Base-by-base conservation (phyloP, 2,888 invertebrate genomes). In the Diogma glabrata region DNA sequence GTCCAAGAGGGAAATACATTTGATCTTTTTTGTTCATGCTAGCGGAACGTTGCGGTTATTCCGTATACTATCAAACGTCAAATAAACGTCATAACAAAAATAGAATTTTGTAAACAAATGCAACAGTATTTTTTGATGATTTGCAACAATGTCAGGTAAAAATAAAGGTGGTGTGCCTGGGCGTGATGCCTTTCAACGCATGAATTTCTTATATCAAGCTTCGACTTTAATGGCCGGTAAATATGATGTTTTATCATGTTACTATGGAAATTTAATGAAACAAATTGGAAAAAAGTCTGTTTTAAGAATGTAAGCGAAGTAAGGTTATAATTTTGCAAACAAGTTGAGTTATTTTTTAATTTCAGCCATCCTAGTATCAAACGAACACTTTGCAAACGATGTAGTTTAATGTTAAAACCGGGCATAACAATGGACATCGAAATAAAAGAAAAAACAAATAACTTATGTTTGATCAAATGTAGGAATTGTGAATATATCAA, bases 181-280 rank as follows among this genome's bases (percentile, higher is more conserved):
- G 3, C 63, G 61, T 19, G 64, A 66, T 49, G 59, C 60, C 1
- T 60, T 63, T n/a, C 60, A 61, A 48, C 61, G 65, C 2, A 69
- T 70, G 63, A 70, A 70, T 50, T 70, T 66, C 28, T 56, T 70
- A 1, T 69, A 66, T 53, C 70, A 70, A 56, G 69, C 70, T 1
- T 63, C 69, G 1, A 57, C 61, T 49, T 46, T 68, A 4, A 68
- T 70, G 66, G 66, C 66, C 3, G 61, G 60, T 1, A 59, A 53
- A 33, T 64, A 63, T 53, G 60, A 60, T 38, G 59, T 57, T 0
- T 56, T 70, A 3, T 65, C 69, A 1, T 60, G 65, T 1, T 66
- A 65, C 51, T 70, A 70, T 50, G 69, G 67, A 4, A 60, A 63
- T 33, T 54, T 69, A 1, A 66, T 67, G 47, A 64, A 62, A 26